Evolutionary conservation across 2,797 vertebrate species (phyloP).

Genomic region (Nasua narica): DNA sequence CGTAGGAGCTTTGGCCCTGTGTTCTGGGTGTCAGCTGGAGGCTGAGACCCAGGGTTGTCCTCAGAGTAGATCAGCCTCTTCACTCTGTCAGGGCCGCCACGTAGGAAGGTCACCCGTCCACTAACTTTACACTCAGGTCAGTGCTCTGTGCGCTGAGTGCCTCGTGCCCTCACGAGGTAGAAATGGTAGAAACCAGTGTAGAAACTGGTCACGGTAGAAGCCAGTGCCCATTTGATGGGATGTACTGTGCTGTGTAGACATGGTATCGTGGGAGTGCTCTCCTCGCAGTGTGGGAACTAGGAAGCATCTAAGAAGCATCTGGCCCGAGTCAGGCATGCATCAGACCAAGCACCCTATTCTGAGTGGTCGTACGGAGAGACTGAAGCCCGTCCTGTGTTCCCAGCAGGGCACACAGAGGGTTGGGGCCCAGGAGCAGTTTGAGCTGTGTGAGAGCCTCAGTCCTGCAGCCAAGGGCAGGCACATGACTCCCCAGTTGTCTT

Average conservation of each 20-base stretch:
- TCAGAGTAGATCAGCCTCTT: neutral
- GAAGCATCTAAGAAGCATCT: neutral
- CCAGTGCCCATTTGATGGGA: neutral
- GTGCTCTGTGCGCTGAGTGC: neutral
- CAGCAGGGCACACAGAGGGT: neutral
- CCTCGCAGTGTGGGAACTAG: neutral
- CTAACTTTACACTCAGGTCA: neutral
- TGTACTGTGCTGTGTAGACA: neutral
- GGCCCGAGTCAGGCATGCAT: neutral
- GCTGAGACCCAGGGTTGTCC: neutral
- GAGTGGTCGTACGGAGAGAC: neutral
- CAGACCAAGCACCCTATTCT: neutral
- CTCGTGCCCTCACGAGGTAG: no score
- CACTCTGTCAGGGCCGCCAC: neutral
- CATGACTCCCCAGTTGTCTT: constrained; percentile 49
- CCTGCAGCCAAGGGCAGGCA: constrained; percentile 44
- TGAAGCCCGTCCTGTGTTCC: constrained; percentile 8
- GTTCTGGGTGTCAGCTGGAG: neutral
- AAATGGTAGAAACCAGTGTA: neutral
- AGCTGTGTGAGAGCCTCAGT: neutral
- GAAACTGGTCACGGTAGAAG: neutral
- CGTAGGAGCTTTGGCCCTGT: neutral
- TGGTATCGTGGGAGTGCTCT: neutral
- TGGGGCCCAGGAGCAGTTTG: neutral
- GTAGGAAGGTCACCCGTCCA: neutral